Base-by-base conservation (phyloP, 2,113 vertebrate genomes). In the Sebastes schlegelii region DNA sequence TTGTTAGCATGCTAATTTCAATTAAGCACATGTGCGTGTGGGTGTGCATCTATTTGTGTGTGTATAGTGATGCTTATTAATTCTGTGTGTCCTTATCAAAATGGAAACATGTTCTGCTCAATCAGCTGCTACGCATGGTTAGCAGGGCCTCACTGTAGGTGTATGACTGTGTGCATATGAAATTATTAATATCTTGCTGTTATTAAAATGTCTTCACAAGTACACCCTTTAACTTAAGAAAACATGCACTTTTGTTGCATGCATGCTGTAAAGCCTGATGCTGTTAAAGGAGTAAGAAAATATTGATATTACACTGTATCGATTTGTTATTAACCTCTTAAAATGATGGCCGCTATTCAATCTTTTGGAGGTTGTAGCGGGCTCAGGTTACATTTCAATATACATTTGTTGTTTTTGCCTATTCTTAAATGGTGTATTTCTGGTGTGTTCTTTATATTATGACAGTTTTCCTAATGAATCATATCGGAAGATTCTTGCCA, bases 1-100 rank as follows among this genome's bases (percentile, higher is more conserved):
- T 62, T 61, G 46, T 74, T 48, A 68, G 57, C 70, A 7, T 70
- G 49, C 23, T 79, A 57, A 79, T 79, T 69, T 14, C 21, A 55
- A 42, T 74, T 8, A 21, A 21, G 34, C 5, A 0, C n/a, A 7
- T 13, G 8, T n/a, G 45, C 54, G n/a, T 58, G 34, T 19, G 8
- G 54, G 34, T 65, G 19, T 43, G 12, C 4, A 4, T 66, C 4
- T 52, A 17, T 54, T 14, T 51, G 17, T 63, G 45, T n/a, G 7
- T 76, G 45, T 21, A 3, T 13, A 58, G 26, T 57, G 58, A 64
- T 63, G 19, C 14, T 69, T 66, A 62, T 81, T 77, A 69, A 69
- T 69, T 67, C 1, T 54, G 34, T 34, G 43, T 61, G 52, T 67
- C 11, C 0, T 54, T 46, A 42, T 42, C 46, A 62, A 84, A 82